These are phyloP conservation scores for Helicoverpa zea DNA, from an alignment of 1,140 invertebrate genomes.

Conservation along the genomic window DNA sequence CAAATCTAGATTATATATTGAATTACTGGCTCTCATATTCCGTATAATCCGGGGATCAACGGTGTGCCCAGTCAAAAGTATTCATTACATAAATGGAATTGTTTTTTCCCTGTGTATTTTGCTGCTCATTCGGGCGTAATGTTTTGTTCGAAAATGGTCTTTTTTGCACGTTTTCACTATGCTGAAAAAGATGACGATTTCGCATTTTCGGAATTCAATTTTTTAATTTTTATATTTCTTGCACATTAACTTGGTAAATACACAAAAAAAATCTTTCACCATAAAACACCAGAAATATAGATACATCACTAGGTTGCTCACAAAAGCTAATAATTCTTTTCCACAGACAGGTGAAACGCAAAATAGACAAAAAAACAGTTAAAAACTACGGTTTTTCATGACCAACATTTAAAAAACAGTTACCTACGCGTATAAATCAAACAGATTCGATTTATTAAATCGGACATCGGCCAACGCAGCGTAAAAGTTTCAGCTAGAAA, in stretches of 20 bases:
- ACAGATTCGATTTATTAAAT: conserved; percentile 45
- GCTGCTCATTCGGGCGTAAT: neutral
- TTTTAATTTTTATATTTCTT: neutral
- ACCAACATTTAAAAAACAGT: conserved; percentile 20
- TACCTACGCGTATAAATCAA: conserved; percentile 27
- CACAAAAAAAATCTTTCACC: too few species aligned
- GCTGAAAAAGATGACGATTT: neutral
- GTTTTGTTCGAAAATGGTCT: conserved; percentile 9
- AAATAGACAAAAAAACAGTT: neutral
- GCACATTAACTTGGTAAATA: neutral
- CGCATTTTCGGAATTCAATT: neutral
- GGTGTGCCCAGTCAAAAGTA: neutral
- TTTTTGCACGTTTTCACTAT: neutral
- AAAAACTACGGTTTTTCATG: neutral
- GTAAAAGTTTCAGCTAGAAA: conserved; percentile 47
- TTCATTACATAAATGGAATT: conserved; percentile 35
- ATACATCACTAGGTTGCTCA: too few species aligned
- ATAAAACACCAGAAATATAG: too few species aligned
- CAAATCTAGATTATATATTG: neutral
- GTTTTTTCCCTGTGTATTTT: conserved; percentile 14
- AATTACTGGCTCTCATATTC: conserved; percentile 11
- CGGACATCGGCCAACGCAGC: conserved; percentile 1
- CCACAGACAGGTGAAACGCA: too few species aligned
- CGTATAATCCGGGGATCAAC: conserved; percentile 21
- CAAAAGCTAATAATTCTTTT: too few species aligned